phyloP scores from a whole-genome alignment of 1,140 invertebrate genomes.

The Drosophila kikkawai region DNA sequence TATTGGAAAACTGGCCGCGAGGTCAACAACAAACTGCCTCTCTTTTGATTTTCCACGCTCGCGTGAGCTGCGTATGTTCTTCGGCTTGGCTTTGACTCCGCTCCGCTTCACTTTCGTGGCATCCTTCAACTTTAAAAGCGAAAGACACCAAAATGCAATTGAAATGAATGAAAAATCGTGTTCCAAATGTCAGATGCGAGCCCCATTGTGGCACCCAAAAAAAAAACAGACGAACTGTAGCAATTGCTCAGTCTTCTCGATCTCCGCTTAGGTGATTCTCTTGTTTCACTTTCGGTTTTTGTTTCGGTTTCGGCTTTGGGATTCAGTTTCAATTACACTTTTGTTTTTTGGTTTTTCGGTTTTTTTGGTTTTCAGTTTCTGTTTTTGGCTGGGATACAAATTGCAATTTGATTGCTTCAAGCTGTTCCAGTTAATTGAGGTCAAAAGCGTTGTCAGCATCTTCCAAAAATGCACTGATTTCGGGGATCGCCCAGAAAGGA shows the following conservation, averaged over 20 bases:
- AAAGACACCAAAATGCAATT: conserved; percentile 63
- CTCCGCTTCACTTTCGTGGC: conserved; percentile 66
- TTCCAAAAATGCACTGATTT: conserved; percentile 62
- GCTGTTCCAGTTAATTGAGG: conserved; percentile 69
- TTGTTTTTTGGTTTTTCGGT: conserved; percentile 19
- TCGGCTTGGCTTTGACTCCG: conserved; percentile 22
- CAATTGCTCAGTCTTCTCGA: conserved; percentile 67
- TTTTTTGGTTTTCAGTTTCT: conserved; percentile 30
- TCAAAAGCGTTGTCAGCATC: conserved; percentile 69
- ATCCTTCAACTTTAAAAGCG: conserved; percentile 75
- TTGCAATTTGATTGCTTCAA: conserved; percentile 75
- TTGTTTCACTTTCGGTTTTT: conserved; percentile 51
- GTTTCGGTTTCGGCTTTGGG: conserved; percentile 37
- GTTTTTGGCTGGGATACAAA: conserved; percentile 57
- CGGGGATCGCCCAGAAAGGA: conserved; percentile 33
- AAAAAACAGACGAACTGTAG: conserved; percentile 60
- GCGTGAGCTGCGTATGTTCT: conserved; percentile 56
- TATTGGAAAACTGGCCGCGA: conserved; percentile 75
- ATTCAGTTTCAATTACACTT: conserved; percentile 41
- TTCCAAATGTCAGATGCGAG: conserved; percentile 72
- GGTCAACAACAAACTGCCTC: conserved; percentile 72
- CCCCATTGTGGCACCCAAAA: conserved; percentile 48
- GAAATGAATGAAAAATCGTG: conserved; percentile 70
- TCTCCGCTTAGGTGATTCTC: conserved; percentile 48
- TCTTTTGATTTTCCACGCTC: conserved; percentile 74